Evolutionary conservation across 2,888 invertebrate species (phyloP).

Genomic region (Aelia acuminata): DNA sequence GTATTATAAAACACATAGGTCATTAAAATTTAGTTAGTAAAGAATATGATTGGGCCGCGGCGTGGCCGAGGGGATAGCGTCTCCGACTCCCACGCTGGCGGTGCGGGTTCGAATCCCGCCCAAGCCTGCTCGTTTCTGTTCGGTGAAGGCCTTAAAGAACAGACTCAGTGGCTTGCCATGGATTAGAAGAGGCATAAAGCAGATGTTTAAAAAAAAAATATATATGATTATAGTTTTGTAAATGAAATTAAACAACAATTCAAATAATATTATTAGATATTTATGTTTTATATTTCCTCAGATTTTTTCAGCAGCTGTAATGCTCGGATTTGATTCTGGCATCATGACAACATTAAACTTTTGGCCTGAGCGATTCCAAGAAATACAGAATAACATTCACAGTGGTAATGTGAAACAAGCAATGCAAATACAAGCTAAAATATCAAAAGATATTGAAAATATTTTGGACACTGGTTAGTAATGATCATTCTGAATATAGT

Average conservation of each 20-base stretch:
- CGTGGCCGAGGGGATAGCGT: too few relatives aligned
- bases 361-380: constrained; percentile 74
- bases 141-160: too few relatives aligned
- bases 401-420: constrained; percentile 72
- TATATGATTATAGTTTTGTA: too few relatives aligned
- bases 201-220: too few relatives aligned
- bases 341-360: constrained; percentile 81
- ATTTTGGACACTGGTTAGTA: constrained; percentile 9
- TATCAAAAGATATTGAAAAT: constrained; percentile 70
- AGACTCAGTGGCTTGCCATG: too few relatives aligned
- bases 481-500: not conserved
- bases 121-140: too few relatives aligned
- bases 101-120: too few relatives aligned
- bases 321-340: constrained; percentile 80
- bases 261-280: not conserved
- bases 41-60: not conserved
- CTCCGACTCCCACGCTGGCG: too few relatives aligned
- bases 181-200: too few relatives aligned
- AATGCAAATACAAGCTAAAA: constrained; percentile 72
- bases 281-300: constrained; percentile 68
- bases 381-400: constrained; percentile 74
- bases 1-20: too few relatives aligned
- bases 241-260: not conserved
- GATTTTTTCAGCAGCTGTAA: constrained; percentile 78
- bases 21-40: not conserved